Evolutionary conservation across 2,113 vertebrate species (phyloP).

Genomic region (Nanorana parkeri): DNA sequence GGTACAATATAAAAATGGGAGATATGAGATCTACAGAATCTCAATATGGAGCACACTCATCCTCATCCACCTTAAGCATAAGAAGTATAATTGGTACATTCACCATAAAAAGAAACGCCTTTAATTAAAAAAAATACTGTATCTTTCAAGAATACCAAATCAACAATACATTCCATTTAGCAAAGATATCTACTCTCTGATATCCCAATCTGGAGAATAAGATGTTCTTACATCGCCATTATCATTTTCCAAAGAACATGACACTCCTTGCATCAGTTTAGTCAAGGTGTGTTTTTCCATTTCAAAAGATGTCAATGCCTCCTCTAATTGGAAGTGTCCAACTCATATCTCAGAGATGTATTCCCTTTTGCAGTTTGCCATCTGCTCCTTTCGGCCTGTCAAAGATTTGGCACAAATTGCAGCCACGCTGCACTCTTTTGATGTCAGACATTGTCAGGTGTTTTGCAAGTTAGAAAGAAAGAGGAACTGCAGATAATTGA

Average conservation of each 20-base stretch:
- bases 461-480: neutral
- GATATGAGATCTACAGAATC: too few species aligned
- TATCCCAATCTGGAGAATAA: neutral
- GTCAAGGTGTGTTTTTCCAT: slow-evolving; percentile 37
- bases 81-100: too few species aligned
- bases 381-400: slow-evolving; percentile 39
- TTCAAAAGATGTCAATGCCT: slow-evolving; percentile 15
- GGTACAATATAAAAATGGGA: too few species aligned
- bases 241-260: slow-evolving; percentile 1
- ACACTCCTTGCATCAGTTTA: neutral
- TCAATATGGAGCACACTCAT: too few species aligned
- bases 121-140: too few species aligned
- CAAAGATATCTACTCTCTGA: neutral
- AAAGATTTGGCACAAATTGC: slow-evolving; percentile 43
- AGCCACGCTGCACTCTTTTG: slow-evolving; percentile 25
- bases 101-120: too few species aligned
- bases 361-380: slow-evolving; percentile 22
- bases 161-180: neutral
- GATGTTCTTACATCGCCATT: slow-evolving; percentile 15
- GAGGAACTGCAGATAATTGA: slow-evolving; percentile 32
- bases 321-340: slow-evolving; percentile 24
- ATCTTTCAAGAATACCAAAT: neutral
- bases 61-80: too few species aligned
- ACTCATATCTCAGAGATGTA: neutral
- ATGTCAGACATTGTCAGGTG: slow-evolving; percentile 33